Evolutionary conservation across 2,888 invertebrate species (phyloP), one percentile per base, ranked within the genome.

Genomic region (Polymixis flavicincta): DNA sequence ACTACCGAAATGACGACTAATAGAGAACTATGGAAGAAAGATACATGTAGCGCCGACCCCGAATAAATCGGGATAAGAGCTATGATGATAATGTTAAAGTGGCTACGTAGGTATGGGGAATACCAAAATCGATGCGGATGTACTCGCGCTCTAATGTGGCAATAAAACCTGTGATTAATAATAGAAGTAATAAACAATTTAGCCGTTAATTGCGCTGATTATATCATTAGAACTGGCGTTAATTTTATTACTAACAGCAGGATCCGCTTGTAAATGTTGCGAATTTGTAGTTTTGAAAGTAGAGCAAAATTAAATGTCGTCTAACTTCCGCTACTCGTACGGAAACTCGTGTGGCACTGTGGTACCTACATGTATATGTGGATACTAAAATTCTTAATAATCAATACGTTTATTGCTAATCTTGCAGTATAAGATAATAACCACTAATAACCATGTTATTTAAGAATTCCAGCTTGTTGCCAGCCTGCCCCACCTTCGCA

Each of bases 201-300:
- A 52, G 50, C 2, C 32, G 7, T 75, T 42, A 52, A 60, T 60
- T 42, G 22, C 19, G 14, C 37, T 28, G 37, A 42, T 74, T 55
- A 42, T 37, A 4, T 65, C 13, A 66, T 65, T 48, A 48, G 25
- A 3, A 37, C 19, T 28, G 22, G 4, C n/a, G n/a, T 37, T n/a
- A 4, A 37, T 54, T 37, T 48, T 28, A 37, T 63, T 28, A n/a
- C n/a, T n/a, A n/a, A n/a, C n/a, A n/a, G n/a, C n/a, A n/a, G n/a
- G n/a, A n/a, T n/a, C n/a, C n/a, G n/a, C n/a, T n/a, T n/a, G n/a
- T n/a, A n/a, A n/a, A n/a, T n/a, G n/a, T n/a, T n/a, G 1, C 2
- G n/a, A 48, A 50, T 55, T 22, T 67, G 37, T 67, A 0, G 54
- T 37, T 74, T 78, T 55, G 11, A 13, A 66, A 48, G 28, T 77